phyloP scores from a whole-genome alignment of 37 sponge, comb jelly and placozoan species.

The Mnemiopsis leidyi region DNA sequence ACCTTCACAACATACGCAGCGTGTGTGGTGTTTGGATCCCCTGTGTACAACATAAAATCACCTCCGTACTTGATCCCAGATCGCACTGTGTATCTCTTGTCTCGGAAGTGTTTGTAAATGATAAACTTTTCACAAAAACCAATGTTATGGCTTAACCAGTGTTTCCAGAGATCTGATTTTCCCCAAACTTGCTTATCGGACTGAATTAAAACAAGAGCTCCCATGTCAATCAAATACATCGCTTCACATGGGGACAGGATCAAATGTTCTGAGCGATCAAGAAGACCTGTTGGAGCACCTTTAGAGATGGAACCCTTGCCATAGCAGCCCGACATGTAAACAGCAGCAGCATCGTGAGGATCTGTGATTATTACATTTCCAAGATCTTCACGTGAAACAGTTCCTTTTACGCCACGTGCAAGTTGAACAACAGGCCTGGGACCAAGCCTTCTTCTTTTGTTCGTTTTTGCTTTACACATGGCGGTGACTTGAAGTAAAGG shows the following conservation, averaged over 20 bases:
- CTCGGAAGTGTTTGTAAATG: neutral
- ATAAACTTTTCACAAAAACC: neutral
- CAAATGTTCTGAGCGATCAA: neutral
- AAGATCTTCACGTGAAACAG: neutral
- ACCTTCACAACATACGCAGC: conserved; percentile 44
- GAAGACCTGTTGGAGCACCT: neutral
- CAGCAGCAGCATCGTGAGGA: conserved; percentile 17
- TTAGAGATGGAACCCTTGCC: conserved; percentile 1
- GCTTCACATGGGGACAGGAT: conserved; percentile 35
- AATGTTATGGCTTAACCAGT: neutral
- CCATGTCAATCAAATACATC: neutral
- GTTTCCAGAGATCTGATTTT: neutral
- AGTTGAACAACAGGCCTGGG: neutral
- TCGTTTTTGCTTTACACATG: neutral
- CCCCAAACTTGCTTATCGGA: neutral
- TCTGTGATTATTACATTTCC: neutral
- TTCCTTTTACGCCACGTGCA: neutral
- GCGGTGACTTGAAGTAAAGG: neutral
- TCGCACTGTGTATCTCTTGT: neutral
- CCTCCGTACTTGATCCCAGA: conserved; percentile 20
- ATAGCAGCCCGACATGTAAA: conserved; percentile 32
- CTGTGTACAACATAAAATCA: conserved; percentile 13
- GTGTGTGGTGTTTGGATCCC: neutral
- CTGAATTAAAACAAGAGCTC: neutral
- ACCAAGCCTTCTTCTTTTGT: neutral